Conservation (phyloP, 2,113 vertebrate genomes). For the Corythornis madagascariensis region DNA sequence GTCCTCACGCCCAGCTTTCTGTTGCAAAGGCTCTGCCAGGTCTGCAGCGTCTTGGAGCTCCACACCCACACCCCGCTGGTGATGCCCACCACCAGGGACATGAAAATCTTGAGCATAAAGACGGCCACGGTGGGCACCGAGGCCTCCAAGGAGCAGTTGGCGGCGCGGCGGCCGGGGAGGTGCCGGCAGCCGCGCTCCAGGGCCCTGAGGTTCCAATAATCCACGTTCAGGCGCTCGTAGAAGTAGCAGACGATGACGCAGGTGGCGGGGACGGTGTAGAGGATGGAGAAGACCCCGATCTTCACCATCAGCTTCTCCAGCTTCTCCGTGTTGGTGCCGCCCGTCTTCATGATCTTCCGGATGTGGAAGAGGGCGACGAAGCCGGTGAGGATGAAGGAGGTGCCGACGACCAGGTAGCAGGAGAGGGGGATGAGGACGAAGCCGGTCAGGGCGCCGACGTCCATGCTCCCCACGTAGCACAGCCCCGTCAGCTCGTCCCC, state of each 20-base stretch:
- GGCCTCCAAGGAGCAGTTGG: slow-evolving; percentile 86
- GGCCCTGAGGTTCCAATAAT: slow-evolving; percentile 91
- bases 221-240: slow-evolving; percentile 94
- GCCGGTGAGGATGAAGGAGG: slow-evolving; percentile 95
- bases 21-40: slow-evolving; percentile 95
- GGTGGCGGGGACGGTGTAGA: slow-evolving; percentile 96
- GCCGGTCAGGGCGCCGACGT: slow-evolving; percentile 85
- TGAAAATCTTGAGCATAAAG: slow-evolving; percentile 99
- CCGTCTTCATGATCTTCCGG: slow-evolving; percentile 95
- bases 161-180: slow-evolving; percentile 73
- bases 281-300: slow-evolving; percentile 96
- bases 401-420: slow-evolving; percentile 93
- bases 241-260: slow-evolving; percentile 97
- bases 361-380: slow-evolving; percentile 98
- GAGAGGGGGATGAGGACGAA: slow-evolving; percentile 94
- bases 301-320: slow-evolving; percentile 99
- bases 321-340: slow-evolving; percentile 96
- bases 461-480: slow-evolving; percentile 95
- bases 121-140: slow-evolving; percentile 94
- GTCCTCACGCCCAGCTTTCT: slow-evolving; percentile 87
- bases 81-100: slow-evolving; percentile 98
- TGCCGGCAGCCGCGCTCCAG: slow-evolving; percentile 80
- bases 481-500: slow-evolving; percentile 96
- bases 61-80: slow-evolving; percentile 99
- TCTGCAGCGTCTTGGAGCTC: slow-evolving; percentile 99